Evolutionary conservation across 2,797 vertebrate species (phyloP), one percentile per base, ranked within the genome.

Genomic region (Neosilurus hyrtlii): DNA sequence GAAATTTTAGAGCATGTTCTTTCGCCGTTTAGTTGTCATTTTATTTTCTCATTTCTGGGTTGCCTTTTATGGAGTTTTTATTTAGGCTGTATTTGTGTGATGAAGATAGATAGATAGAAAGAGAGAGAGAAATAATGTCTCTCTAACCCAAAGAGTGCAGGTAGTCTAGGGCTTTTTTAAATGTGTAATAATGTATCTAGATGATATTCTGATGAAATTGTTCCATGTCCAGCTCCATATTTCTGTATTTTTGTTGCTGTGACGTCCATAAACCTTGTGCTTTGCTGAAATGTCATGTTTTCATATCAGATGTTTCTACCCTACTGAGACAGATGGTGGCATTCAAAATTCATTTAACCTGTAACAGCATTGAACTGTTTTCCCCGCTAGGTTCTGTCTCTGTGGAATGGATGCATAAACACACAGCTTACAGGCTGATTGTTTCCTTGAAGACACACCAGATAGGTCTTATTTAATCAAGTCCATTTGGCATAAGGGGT

Each of bases 201-300:
- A 9, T 35, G 7, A 61, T 61, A 61, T 67, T 9, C 2, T 11
- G 20, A 20, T 70, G 22, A 70, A 71, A 43, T 49, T 70, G 1
- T 20, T 8, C 9, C 18, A 67, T 35, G 65, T 16, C 12, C 66
- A 49, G 68, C 22, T 6, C 49, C 22, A 3, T 4, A 54, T 26
- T 24, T 43, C 35, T 67, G 26, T n/a, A 12, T 66, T 6, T 43
- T 10, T 43, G 37, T n/a, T n/a, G 43, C 14, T 54, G 8, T 15
- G 5, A 10, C 51, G 9, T 16, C n/a, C n/a, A 26, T 3, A 16
- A 26, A 26, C 51, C 37, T 70, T 0, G 9, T 5, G 8, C 51
- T 18, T 10, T 4, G n/a, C n/a, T 63, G 37, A 78, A 63, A 78
- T 78, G 59, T 78, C 59, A 78, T 37, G 12, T 51, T 51, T 63